Evolutionary conservation across 2,888 invertebrate genomes (phyloP).

Genomic region (Thymelicus acteon): DNA sequence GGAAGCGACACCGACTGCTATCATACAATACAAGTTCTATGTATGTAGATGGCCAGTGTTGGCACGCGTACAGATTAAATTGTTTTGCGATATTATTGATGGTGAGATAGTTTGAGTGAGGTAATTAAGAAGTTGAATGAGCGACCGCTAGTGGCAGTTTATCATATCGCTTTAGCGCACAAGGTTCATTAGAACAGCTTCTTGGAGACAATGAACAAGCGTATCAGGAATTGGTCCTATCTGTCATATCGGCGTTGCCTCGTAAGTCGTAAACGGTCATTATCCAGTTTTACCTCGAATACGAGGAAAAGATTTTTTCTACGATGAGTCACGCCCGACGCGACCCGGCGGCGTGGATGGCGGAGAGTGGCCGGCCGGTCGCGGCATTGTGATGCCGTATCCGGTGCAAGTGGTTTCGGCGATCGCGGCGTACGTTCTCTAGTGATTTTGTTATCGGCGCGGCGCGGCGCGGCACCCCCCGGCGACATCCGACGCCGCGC

Average conservation of each 20-base stretch:
- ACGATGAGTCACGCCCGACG: constrained; percentile 28
- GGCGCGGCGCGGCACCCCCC: constrained; percentile 77
- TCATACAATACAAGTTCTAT: background rate
- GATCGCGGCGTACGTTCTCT: constrained; percentile 64
- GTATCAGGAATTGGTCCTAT: too few relatives aligned
- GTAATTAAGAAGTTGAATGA: too few relatives aligned
- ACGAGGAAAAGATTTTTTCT: constrained; percentile 25
- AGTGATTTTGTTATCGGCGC: constrained; percentile 84
- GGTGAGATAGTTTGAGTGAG: too few relatives aligned
- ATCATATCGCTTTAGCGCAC: too few relatives aligned
- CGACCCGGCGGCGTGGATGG: background rate
- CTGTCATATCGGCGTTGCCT: too few relatives aligned
- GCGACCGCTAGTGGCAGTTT: too few relatives aligned
- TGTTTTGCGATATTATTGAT: background rate
- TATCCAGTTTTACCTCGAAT: constrained; percentile 7
- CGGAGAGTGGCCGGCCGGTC: background rate
- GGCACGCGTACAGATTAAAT: constrained; percentile 1
- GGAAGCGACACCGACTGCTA: constrained; percentile 1
- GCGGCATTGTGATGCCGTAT: constrained; percentile 47
- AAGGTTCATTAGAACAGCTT: too few relatives aligned
- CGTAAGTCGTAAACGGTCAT: background rate
- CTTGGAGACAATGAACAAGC: too few relatives aligned
- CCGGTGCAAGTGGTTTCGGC: constrained; percentile 48
- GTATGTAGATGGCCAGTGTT: background rate
- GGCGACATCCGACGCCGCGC: constrained; percentile 81